These are phyloP conservation scores for Erethizon dorsatum DNA, from an alignment of 2,797 vertebrate species.

Conservation along the genomic window DNA sequence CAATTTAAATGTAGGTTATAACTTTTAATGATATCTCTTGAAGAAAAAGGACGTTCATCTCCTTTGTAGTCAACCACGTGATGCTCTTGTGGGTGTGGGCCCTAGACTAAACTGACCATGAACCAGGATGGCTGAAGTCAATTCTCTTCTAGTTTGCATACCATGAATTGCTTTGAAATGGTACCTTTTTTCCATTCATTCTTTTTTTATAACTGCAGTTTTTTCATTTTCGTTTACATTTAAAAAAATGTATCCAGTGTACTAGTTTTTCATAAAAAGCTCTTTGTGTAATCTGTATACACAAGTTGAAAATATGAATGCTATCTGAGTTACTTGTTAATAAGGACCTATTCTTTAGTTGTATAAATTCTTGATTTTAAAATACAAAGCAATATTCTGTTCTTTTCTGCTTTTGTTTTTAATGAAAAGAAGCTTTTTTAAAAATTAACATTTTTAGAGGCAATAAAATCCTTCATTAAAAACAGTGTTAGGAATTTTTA, in stretches of 20 bases:
- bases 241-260: background rate
- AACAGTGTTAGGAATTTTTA: conserved; percentile 70
- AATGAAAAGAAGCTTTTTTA: conserved; percentile 29
- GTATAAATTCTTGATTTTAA: conserved; percentile 43
- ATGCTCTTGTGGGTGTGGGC: conserved; percentile 45
- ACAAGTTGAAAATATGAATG: conserved; percentile 11
- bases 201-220: background rate
- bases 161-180: background rate
- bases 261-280: background rate
- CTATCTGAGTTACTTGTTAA: conserved; percentile 19
- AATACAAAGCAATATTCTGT: conserved; percentile 29
- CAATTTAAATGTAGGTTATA: background rate
- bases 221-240: conserved; percentile 32
- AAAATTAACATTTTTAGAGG: conserved; percentile 11
- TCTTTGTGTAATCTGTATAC: background rate
- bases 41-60: background rate
- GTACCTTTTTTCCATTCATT: background rate
- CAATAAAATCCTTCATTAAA: conserved; percentile 55
- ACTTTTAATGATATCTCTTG: background rate
- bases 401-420: conserved; percentile 29
- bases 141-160: accelerated
- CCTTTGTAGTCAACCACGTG: background rate
- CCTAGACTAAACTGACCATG: conserved; percentile 32
- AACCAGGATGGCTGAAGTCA: conserved; percentile 59
- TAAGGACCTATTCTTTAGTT: conserved; percentile 23